A percentile compares a stretch with the other conserved stretches of the same genome.
phyloP scores from a whole-genome alignment of 2,797 vertebrate species.

The Streptopelia turtur region DNA sequence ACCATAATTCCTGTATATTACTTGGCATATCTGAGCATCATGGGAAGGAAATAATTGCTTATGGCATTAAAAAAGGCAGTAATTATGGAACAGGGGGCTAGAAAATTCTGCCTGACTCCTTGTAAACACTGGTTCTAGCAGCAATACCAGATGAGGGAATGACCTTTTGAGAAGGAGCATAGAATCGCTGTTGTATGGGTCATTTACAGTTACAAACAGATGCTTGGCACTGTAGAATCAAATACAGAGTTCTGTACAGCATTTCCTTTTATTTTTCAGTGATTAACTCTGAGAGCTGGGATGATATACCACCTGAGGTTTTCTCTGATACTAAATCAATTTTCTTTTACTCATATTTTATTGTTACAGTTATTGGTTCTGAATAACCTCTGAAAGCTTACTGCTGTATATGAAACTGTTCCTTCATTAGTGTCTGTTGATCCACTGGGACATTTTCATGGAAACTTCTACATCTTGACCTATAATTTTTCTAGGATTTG shows the following conservation, averaged over 20 bases:
- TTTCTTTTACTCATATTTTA: conserved; percentile 40
- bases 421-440: not conserved
- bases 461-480: not conserved
- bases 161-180: not conserved
- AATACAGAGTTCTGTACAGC: not conserved
- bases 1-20: not conserved
- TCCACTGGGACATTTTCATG: not conserved
- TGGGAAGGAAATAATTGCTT: not conserved
- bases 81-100: not conserved
- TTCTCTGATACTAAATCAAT: conserved; percentile 46
- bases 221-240: not conserved
- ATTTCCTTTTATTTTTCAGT: conserved; percentile 11
- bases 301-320: conserved; percentile 16
- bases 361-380: not conserved
- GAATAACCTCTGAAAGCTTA: conserved; percentile 17
- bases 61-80: not conserved
- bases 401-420: not conserved
- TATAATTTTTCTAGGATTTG: not conserved
- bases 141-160: not conserved
- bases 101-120: not conserved
- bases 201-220: not conserved
- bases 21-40: not conserved
- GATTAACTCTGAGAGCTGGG: not conserved
- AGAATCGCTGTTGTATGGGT: not conserved
- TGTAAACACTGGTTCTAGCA: not conserved